phyloP scores from a whole-genome alignment of 1,140 invertebrate genomes.

The Apis cerana region DNA sequence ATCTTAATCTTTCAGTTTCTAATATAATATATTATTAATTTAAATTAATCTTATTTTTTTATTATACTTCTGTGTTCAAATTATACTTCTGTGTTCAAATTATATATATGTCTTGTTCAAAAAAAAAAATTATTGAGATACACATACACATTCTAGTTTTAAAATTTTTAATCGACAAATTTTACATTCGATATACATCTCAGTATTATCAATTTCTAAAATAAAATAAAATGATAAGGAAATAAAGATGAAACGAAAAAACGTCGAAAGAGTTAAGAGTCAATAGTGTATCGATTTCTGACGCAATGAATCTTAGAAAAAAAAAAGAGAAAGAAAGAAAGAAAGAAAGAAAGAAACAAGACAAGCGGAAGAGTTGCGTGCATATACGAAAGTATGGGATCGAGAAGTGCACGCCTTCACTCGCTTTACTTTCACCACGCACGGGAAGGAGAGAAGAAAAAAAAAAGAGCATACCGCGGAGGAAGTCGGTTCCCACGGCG shows the following conservation, averaged over 20 bases:
- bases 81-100: too few species aligned
- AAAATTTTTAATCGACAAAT: too few species aligned
- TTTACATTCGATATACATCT: too few species aligned
- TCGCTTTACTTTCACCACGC: constrained; percentile 50
- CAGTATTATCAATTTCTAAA: too few species aligned
- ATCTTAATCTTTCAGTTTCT: too few species aligned
- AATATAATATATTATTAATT: too few species aligned
- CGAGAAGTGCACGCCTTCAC: constrained; percentile 29
- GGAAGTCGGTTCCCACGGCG: constrained; percentile 56
- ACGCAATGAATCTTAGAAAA: neutral
- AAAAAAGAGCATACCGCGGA: constrained; percentile 12
- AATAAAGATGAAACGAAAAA: neutral
- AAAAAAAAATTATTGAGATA: too few species aligned
- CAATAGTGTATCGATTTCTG: constrained; percentile 23
- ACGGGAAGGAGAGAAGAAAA: constrained; percentile 14
- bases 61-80: too few species aligned
- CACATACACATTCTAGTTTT: too few species aligned
- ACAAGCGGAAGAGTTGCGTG: constrained; percentile 37
- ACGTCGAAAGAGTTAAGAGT: neutral
- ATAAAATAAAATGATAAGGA: neutral
- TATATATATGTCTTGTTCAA: too few species aligned
- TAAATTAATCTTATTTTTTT: too few species aligned
- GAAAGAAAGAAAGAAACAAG: neutral
- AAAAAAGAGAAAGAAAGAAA: neutral
- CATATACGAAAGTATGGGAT: constrained; percentile 18